Conservation (phyloP, 2,113 vertebrate species). For the Electrona antarctica region DNA sequence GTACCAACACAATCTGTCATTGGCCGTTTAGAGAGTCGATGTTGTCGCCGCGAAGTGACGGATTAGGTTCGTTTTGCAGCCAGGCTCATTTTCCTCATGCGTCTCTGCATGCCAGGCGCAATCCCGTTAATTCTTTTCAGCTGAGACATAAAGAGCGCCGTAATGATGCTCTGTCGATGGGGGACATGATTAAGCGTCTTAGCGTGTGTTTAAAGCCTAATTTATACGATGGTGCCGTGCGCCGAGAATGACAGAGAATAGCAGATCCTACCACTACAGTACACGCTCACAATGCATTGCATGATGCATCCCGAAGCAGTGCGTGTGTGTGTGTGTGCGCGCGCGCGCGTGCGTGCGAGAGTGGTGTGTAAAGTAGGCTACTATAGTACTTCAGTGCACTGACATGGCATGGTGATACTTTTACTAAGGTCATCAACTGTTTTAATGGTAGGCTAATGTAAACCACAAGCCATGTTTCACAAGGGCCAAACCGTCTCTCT, state of each 20-base stretch:
- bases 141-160: slow-evolving; percentile 41
- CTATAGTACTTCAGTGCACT: no score
- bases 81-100: slow-evolving; percentile 39
- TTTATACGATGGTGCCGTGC: background rate
- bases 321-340: background rate
- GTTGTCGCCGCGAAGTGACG: slow-evolving; percentile 15
- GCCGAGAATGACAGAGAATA: no score
- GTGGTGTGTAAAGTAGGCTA: no score
- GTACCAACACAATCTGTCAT: no score
- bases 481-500: background rate
- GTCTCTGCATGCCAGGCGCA: slow-evolving; percentile 41
- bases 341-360: background rate
- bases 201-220: slow-evolving; percentile 28
- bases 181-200: slow-evolving; percentile 37
- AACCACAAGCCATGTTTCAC: no score
- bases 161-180: slow-evolving; percentile 48
- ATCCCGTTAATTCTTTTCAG: slow-evolving; percentile 57
- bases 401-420: no score
- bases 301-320: no score
- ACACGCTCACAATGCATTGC: no score
- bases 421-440: no score
- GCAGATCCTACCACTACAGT: no score
- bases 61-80: slow-evolving; percentile 39
- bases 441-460: no score
- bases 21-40: no score